Evolutionary conservation across 2,797 vertebrate species (phyloP), one percentile per base, ranked within the genome.

Genomic region (Sebastes taczanowskii): DNA sequence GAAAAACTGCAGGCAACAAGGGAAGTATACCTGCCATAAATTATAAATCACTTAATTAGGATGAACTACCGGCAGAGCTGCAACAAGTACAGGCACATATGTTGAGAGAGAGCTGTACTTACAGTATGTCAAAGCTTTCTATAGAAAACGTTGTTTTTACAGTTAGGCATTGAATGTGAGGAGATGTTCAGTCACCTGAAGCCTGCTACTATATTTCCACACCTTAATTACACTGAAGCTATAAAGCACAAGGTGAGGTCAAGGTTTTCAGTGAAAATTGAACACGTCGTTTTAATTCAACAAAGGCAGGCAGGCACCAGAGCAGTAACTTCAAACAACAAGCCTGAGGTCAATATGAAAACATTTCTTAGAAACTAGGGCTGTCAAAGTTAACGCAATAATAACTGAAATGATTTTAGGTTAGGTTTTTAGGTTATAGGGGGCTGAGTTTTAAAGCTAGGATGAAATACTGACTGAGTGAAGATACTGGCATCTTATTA

Each of bases 61-160:
- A 42, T 60, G 81, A 75, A 66, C 34, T 83, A 84, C 77, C n/a
- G 70, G 69, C 60, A 72, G 74, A 71, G 53, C 71, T 71, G 59
- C 56, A 86, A 89, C 88, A 84, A 88, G 84, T 84, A 70, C 30
- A 55, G 81, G 38, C 77, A 80, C 61, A 84, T 74, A 59, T 34
- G 27, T 18, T 4, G 49, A 65, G 32, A 59, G n/a, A 78, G 32
- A 23, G 46, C 22, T 23, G 42, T 55, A 22, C 46, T 58, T 7
- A 64, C 29, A 61, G 14, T 30, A 65, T 42, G 27, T 38, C 49
- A 80, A 55, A 69, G 34, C 49, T 30, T 38, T 63, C 7, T 52
- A 32, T 52, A 64, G n/a, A 49, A 60, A 59, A 34, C 0, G 0
- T 73, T 60, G 30, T 60, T 20, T 61, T 58, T 25, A 58, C 64